Conservation (phyloP, 1,140 invertebrate genomes). For the Aphelinus atriplicis region DNA sequence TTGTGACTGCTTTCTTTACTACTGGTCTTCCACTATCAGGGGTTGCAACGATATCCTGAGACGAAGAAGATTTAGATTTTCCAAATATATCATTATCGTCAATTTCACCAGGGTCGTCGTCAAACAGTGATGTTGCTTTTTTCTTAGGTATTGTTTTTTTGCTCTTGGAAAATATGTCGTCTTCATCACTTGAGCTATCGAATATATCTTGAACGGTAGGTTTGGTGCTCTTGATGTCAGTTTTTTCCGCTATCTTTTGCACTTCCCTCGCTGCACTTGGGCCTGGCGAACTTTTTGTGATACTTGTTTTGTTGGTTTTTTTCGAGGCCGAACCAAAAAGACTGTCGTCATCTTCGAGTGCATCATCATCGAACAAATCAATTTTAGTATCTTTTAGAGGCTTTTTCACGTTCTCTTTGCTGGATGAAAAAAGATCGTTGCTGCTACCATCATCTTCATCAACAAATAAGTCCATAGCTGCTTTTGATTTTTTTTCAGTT, state of each 20-base stretch:
- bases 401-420: slow-evolving; percentile 51
- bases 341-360: slow-evolving; percentile 49
- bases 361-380: slow-evolving; percentile 53
- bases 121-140: slow-evolving; percentile 44
- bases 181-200: slow-evolving; percentile 56
- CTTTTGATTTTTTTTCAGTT: slow-evolving; percentile 31
- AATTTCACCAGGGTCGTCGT: slow-evolving; percentile 48
- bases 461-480: slow-evolving; percentile 48
- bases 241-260: slow-evolving; percentile 15
- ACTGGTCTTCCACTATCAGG: slow-evolving; percentile 26
- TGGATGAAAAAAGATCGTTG: slow-evolving; percentile 54
- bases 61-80: slow-evolving; percentile 37
- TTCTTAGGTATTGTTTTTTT: slow-evolving; percentile 44
- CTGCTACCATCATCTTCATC: slow-evolving; percentile 49
- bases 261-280: not conserved
- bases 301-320: slow-evolving; percentile 25
- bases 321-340: slow-evolving; percentile 48
- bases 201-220: slow-evolving; percentile 58
- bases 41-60: slow-evolving; percentile 21
- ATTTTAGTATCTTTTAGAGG: slow-evolving; percentile 49
- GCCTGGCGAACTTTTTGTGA: not conserved
- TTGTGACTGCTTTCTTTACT: slow-evolving; percentile 54
- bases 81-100: slow-evolving; percentile 50
- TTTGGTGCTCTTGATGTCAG: slow-evolving; percentile 35
- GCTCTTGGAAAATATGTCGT: slow-evolving; percentile 53